Evolutionary conservation across 1,140 invertebrate species (phyloP), one percentile per base, ranked within the genome.

Genomic region (Drosophila prosaltans): DNA sequence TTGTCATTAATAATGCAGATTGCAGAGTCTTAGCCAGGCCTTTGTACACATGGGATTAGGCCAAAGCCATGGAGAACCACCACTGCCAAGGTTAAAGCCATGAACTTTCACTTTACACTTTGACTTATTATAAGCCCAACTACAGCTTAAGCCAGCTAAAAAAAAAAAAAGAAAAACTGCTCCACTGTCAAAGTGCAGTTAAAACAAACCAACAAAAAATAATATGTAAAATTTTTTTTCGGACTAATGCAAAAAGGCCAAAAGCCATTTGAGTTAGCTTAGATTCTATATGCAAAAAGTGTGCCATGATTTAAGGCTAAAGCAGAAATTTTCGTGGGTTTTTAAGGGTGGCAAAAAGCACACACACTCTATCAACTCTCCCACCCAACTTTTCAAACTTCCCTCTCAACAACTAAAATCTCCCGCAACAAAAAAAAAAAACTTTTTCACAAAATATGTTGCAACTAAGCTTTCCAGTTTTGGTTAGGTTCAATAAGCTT

Each of bases 401-500:
- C 51, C 59, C 62, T 41, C 28, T 43, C 28, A 43, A 9, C 30
- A 58, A 8, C 16, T 5, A 10, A 63, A 48, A 45, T 63, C 59
- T 45, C 24, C 11, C 6, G 21, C 1, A 67, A 48, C 61, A 43
- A 40, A 39, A 26, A 32, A 9, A 40, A 60, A 58, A 32, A 54
- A 61, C 21, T 62, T 45, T 62, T 62, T 62, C 30, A 11, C 39
- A 55, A 72, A 78, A 78, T 71, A 59, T 78, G 65, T 68, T 55
- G 77, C 65, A 45, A 26, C 6, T 66, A 63, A 79, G 57, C 61
- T 73, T 62, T 51, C 45, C 9, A 51, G 45, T 51, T 51, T 72
- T 73, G 60, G 66, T 40, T 28, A 60, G 39, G 55, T 72, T 70
- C 79, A 83, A 86, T 86, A 74, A 69, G 74, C 69, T 64, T 26